Evolutionary conservation across 2,113 vertebrate species (phyloP).

Genomic region (Albula goreensis): DNA sequence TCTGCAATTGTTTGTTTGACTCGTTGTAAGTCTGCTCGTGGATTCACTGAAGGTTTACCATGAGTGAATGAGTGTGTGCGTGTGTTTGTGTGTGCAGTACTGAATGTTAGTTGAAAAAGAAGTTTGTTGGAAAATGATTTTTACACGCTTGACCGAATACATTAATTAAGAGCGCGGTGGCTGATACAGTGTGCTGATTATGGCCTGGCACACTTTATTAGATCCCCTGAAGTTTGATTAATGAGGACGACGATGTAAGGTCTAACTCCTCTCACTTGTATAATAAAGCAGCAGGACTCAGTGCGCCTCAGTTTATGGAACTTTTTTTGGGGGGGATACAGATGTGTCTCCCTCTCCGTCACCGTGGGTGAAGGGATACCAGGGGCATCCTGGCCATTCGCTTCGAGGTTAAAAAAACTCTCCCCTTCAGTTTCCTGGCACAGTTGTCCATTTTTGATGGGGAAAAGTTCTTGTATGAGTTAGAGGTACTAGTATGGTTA

Average conservation of each 20-base stretch:
- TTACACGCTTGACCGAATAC: not conserved
- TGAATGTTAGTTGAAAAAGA: not conserved
- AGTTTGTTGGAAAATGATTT: not conserved
- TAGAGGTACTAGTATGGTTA: no score
- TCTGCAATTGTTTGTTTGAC: slow-evolving; percentile 21
- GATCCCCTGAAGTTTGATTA: slow-evolving; percentile 6
- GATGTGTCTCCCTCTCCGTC: no score
- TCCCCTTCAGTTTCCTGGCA: no score
- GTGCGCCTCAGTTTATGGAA: not conserved
- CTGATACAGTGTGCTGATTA: not conserved
- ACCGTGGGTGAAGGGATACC: no score
- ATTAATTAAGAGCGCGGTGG: not conserved
- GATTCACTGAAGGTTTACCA: not conserved
- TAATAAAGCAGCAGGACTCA: not conserved
- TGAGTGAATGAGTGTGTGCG: not conserved
- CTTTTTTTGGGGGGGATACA: no score
- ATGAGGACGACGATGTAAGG: not conserved
- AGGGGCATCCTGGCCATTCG: no score
- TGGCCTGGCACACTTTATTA: not conserved
- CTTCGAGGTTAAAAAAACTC: no score
- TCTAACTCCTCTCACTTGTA: not conserved
- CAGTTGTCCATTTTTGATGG: no score
- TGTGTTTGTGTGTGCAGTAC: slow-evolving; percentile 16
- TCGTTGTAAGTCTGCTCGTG: not conserved
- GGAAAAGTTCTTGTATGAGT: no score